phyloP scores from a whole-genome alignment of 2,888 invertebrate genomes.

The Macrophya alboannulata region DNA sequence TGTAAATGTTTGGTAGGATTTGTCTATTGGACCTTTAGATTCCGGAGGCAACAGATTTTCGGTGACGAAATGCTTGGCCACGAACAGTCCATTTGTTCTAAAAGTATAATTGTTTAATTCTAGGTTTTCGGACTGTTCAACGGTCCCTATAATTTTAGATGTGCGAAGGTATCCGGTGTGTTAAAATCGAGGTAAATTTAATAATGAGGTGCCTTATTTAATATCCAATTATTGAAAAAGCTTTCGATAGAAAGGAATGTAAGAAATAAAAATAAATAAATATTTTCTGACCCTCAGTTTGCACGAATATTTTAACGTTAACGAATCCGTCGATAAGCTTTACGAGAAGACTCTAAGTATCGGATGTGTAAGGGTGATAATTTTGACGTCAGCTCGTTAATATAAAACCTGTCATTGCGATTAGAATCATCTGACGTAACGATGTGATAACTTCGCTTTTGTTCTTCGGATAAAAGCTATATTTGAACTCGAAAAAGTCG shows the following conservation, averaged over 20 bases:
- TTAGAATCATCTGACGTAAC: slow-evolving; percentile 25
- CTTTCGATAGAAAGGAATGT: neutral
- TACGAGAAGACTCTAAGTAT: slow-evolving; percentile 17
- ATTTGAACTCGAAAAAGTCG: neutral
- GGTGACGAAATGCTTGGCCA: neutral
- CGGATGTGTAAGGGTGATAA: slow-evolving; percentile 45
- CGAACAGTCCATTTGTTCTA: neutral
- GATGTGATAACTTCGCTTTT: neutral
- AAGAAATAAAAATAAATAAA: neutral
- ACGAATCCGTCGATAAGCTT: neutral
- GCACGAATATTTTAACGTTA: neutral
- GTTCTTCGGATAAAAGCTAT: neutral
- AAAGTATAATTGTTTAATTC: neutral
- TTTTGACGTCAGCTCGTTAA: slow-evolving; percentile 41
- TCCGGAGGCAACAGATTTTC: neutral
- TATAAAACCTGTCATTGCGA: slow-evolving; percentile 14
- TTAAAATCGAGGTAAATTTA: neutral
- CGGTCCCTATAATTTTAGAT: neutral
- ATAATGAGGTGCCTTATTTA: neutral
- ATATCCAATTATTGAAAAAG: neutral
- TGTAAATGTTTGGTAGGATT: neutral
- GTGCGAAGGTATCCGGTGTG: neutral
- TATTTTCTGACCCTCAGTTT: neutral
- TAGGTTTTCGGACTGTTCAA: neutral
- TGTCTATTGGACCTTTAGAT: neutral